Percentiles rank a stretch among this genome's conserved stretches.
phyloP scores from a whole-genome alignment of 2,113 vertebrate species.

The Athene cunicularia region DNA sequence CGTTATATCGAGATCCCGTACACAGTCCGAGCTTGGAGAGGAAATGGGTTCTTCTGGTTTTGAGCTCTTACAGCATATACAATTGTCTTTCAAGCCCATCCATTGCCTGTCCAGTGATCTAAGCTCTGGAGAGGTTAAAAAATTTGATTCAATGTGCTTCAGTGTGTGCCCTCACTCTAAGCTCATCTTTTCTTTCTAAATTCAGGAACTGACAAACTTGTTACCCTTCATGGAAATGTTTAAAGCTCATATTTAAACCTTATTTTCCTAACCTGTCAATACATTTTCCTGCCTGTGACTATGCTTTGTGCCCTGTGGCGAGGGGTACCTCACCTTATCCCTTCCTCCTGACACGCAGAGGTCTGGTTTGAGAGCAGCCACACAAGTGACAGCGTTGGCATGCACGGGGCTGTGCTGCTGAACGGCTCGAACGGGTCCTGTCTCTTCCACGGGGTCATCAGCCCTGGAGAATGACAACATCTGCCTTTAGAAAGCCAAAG shows the following conservation, averaged over 20 bases:
- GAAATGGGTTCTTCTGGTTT: background rate
- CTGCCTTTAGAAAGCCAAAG: background rate
- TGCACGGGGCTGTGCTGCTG: slow-evolving; percentile 82
- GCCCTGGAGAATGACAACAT: slow-evolving; percentile 51
- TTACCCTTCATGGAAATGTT: fast-evolving
- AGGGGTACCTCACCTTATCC: slow-evolving; percentile 82
- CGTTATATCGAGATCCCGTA: fast-evolving
- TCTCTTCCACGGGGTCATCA: slow-evolving; percentile 70
- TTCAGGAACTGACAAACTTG: background rate
- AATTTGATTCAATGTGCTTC: background rate
- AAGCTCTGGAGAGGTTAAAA: background rate
- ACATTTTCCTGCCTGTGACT: background rate
- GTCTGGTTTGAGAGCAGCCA: slow-evolving; percentile 85
- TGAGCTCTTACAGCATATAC: background rate
- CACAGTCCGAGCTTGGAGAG: background rate
- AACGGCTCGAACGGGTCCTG: slow-evolving; percentile 13
- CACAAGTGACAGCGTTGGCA: slow-evolving; percentile 77
- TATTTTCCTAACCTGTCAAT: background rate
- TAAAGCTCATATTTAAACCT: background rate
- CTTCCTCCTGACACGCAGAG: slow-evolving; percentile 90
- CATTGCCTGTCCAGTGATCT: background rate
- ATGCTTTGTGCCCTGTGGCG: background rate
- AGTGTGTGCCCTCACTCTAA: background rate
- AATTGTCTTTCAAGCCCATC: background rate
- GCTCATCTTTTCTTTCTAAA: background rate